Conservation (phyloP, 2,888 invertebrate genomes). For the Pyrochroa serraticornis region DNA sequence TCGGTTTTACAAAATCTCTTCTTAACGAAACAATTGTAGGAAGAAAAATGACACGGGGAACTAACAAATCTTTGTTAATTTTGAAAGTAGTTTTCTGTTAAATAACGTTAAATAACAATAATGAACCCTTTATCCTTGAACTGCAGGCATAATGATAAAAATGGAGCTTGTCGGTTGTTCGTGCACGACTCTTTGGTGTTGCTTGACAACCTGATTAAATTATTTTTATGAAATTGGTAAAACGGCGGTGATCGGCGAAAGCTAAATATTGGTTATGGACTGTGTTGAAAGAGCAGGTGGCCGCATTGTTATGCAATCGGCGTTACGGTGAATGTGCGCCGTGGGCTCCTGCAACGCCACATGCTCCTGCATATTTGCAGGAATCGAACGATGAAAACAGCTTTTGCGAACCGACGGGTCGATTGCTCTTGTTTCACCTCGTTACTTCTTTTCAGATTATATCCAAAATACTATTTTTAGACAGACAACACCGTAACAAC, state of each 20-base stretch:
- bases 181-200: background rate
- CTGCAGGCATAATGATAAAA: too few relatives aligned
- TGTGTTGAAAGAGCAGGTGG: constrained; percentile 38
- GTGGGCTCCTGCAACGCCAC: constrained; percentile 30
- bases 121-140: too few relatives aligned
- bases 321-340: constrained; percentile 36
- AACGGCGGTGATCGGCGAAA: constrained; percentile 39
- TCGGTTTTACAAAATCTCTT: too few relatives aligned
- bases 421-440: too few relatives aligned
- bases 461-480: too few relatives aligned
- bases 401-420: too few relatives aligned
- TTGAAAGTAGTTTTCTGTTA: background rate
- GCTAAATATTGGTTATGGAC: constrained; percentile 32
- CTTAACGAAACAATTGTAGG: too few relatives aligned
- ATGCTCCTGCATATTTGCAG: constrained; percentile 18
- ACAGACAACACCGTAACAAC: too few relatives aligned
- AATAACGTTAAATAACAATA: background rate
- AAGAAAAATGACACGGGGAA: too few relatives aligned
- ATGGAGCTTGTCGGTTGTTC: background rate
- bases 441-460: too few relatives aligned
- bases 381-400: background rate
- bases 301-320: constrained; percentile 38
- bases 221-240: constrained; percentile 29
- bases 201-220: constrained; percentile 21
- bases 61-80: too few relatives aligned